These are phyloP conservation scores for Paracyclopina nana DNA, from an alignment of 1,140 invertebrate species.

Conservation along the genomic window DNA sequence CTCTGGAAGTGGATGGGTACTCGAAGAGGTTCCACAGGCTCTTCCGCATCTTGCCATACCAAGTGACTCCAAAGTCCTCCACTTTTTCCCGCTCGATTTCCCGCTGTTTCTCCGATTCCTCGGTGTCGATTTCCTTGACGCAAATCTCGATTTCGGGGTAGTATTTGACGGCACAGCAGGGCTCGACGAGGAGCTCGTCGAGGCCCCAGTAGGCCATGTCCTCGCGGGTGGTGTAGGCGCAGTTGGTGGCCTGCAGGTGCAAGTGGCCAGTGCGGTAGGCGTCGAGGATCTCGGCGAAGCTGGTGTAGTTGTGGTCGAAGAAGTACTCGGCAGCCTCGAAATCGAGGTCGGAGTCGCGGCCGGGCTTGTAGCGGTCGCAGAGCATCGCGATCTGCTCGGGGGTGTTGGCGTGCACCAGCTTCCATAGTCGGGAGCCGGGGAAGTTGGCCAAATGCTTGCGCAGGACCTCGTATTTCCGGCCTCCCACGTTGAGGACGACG, in stretches of 20 bases:
- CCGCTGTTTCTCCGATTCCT: neutral
- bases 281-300: slow-evolving; percentile 8
- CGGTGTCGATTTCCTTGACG: slow-evolving; percentile 8
- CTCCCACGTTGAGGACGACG: slow-evolving; percentile 9
- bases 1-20: slow-evolving; percentile 9
- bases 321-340: slow-evolving; percentile 8
- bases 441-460: slow-evolving; percentile 6
- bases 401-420: neutral
- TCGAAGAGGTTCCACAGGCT: slow-evolving; percentile 12
- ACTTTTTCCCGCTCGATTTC: slow-evolving; percentile 1
- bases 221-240: neutral
- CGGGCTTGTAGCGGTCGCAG: slow-evolving; percentile 7
- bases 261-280: slow-evolving; percentile 9
- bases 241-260: slow-evolving; percentile 6
- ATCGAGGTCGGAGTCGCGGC: neutral
- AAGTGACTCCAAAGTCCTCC: slow-evolving; percentile 3
- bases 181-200: slow-evolving; percentile 12
- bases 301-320: slow-evolving; percentile 8
- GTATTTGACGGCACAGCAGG: slow-evolving; percentile 15
- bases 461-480: slow-evolving; percentile 7
- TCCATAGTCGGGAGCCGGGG: slow-evolving; percentile 10
- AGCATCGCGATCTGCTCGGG: slow-evolving; percentile 1
- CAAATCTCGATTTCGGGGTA: slow-evolving; percentile 14
- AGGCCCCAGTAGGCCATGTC: slow-evolving; percentile 9
- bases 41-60: slow-evolving; percentile 2